Evolutionary conservation across 2,888 invertebrate genomes (phyloP), one percentile per base, ranked within the genome.

Genomic region (Leucozona laternaria): DNA sequence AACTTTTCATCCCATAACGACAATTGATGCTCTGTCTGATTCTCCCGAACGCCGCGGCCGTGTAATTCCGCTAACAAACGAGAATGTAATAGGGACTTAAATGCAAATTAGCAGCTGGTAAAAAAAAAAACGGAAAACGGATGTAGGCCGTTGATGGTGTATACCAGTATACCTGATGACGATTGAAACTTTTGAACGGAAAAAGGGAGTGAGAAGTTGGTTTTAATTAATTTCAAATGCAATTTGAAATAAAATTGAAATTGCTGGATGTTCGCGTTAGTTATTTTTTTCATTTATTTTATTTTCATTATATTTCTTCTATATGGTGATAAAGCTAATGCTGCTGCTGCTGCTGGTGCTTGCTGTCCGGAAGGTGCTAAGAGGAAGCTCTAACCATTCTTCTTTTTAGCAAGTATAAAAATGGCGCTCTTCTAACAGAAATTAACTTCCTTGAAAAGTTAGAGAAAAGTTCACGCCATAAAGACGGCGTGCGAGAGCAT

Each of bases 201-300:
- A 53, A 25, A 25, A 53, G 53, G 4, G 8, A 20, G 8, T 53
- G 15, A 20, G 28, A 53, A 37, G 10, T 53, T 68, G 53, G 72
- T 73, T 85, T 85, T 78, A 81, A 85, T 85, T 85, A 78, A 81
- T 85, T 77, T 66, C 64, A 80, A 48, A 80, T 80, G 76, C 76
- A 80, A 77, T 80, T 81, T 73, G 73, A 81, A 81, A 77, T 81
- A 55, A 70, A 77, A 81, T 80, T 77, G 76, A 85, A 85, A 66
- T 80, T 68, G 66, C 53, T 68, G 72, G 55, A 53, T 66, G 66
- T 76, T 28, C 58, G 31, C 62, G 40, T 62, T 62, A 40, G n/a
- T 48, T 45, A 48, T 31, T 66, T 53, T 68, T 25, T 25, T 25
- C 5, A 15, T 76, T 62, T 72, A 45, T 72, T 81, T 31, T 73